Evolutionary conservation across 2,888 invertebrate genomes (phyloP).

Genomic region (Matsumyia berberina): DNA sequence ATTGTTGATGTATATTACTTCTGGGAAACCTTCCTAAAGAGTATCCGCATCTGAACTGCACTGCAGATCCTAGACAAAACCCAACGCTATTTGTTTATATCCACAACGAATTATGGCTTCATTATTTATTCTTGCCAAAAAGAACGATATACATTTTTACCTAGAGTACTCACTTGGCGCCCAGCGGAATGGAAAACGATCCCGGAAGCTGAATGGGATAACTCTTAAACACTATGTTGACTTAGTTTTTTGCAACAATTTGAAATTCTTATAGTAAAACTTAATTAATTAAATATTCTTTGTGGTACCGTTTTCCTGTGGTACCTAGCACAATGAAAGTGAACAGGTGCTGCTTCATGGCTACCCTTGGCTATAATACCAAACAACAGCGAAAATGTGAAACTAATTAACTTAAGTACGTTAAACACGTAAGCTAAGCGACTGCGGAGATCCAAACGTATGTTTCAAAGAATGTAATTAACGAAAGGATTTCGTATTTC

Average conservation of each 20-base stretch:
- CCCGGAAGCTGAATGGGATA: slow-evolving; percentile 43
- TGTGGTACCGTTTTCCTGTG: slow-evolving; percentile 22
- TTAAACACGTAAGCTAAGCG: slow-evolving; percentile 39
- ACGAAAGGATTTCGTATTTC: slow-evolving; percentile 22
- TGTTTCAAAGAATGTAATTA: slow-evolving; percentile 31
- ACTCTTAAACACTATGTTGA: slow-evolving; percentile 47
- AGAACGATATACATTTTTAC: neutral
- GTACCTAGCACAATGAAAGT: slow-evolving; percentile 8
- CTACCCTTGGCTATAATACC: slow-evolving; percentile 13
- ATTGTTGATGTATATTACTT: slow-evolving; percentile 1
- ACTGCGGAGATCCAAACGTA: slow-evolving; percentile 21
- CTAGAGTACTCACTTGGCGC: slow-evolving; percentile 15
- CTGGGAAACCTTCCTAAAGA: neutral
- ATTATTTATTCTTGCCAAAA: slow-evolving; percentile 51
- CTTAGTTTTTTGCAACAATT: slow-evolving; percentile 54
- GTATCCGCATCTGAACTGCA: slow-evolving; percentile 15
- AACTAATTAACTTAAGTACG: slow-evolving; percentile 65
- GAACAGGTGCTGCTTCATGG: slow-evolving; percentile 40
- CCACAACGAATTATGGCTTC: slow-evolving; percentile 44
- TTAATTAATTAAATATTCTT: slow-evolving; percentile 67
- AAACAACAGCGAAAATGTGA: slow-evolving; percentile 46
- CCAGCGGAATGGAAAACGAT: slow-evolving; percentile 17
- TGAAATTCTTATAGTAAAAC: slow-evolving; percentile 51
- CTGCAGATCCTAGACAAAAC: slow-evolving; percentile 30
- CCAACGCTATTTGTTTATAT: slow-evolving; percentile 45